Evolutionary conservation across 2,797 vertebrate genomes (phyloP).

Genomic region (Hippopotamyrus pictus): DNA sequence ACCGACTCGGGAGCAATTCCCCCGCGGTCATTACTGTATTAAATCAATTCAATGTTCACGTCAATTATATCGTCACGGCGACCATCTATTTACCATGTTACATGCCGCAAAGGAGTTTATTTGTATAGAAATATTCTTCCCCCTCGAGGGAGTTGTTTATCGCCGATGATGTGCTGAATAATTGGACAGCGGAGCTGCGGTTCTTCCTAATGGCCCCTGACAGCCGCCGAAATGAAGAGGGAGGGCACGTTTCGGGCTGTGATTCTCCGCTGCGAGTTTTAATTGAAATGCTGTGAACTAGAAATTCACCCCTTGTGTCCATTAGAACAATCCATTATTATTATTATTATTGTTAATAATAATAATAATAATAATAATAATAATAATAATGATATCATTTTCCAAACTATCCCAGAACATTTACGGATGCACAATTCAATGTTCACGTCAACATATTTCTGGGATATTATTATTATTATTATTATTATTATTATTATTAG

Average conservation of each 20-base stretch:
- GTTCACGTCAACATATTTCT: too few species aligned
- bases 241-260: neutral
- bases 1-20: neutral
- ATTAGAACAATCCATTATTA: neutral
- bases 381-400: neutral
- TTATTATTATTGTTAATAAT: neutral
- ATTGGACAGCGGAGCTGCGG: neutral
- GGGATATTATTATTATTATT: neutral
- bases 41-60: conserved; percentile 17
- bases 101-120: neutral
- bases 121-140: conserved; percentile 15
- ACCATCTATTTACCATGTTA: conserved; percentile 17
- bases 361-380: neutral
- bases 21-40: neutral
- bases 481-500: neutral
- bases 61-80: conserved; percentile 9
- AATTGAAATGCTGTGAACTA: conserved; percentile 6
- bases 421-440: neutral
- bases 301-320: neutral
- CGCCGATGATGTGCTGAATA: conserved; percentile 7
- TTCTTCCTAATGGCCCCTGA: conserved; percentile 5
- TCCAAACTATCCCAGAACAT: neutral
- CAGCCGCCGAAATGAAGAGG: neutral
- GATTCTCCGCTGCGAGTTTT: neutral
- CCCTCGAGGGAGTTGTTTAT: neutral